Percentiles rank a stretch among this genome's conserved stretches.
phyloP scores from a whole-genome alignment of 2,113 vertebrate genomes.

The Stictonetta naevosa region DNA sequence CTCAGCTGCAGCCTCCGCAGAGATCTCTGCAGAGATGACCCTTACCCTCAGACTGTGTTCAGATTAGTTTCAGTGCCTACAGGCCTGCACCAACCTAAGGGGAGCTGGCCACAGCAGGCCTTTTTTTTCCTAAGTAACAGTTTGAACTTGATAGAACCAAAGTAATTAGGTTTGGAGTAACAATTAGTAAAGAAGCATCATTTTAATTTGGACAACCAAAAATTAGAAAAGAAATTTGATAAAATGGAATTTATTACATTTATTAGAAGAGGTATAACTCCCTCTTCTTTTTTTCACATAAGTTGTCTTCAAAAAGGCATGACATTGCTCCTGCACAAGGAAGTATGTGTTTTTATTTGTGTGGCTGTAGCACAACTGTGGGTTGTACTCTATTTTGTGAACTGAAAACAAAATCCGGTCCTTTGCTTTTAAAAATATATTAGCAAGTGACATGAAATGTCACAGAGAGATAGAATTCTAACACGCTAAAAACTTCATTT shows the following conservation, averaged over 20 bases:
- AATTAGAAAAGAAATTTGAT: background rate
- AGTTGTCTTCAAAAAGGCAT: background rate
- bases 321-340: background rate
- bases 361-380: background rate
- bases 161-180: constrained; percentile 41
- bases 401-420: background rate
- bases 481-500: background rate
- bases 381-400: background rate
- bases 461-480: background rate
- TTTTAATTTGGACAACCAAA: background rate
- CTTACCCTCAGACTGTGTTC: background rate
- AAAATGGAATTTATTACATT: background rate
- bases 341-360: background rate
- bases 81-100: background rate
- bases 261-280: background rate
- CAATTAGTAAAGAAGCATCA: background rate
- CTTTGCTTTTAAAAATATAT: background rate
- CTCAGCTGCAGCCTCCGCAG: constrained; percentile 5
- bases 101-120: background rate
- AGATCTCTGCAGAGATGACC: background rate
- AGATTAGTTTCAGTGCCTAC: constrained; percentile 34
- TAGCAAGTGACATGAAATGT: background rate
- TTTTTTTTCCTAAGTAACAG: background rate
- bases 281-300: background rate
- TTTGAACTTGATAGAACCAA: background rate